phyloP scores from a whole-genome alignment of 92 coral and sea anemone genomes.

The Epizoanthus stellaris region DNA sequence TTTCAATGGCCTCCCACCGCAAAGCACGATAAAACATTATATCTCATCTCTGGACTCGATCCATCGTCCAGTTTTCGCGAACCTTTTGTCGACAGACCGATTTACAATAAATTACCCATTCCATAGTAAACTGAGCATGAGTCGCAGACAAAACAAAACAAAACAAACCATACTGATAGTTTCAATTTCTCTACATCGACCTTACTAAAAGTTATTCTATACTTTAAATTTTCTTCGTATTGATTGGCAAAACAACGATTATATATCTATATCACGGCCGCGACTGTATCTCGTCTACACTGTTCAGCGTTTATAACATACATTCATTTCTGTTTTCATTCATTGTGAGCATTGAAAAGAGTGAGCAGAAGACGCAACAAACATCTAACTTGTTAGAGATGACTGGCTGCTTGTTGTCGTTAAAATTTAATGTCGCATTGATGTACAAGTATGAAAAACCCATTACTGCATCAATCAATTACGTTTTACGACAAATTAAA shows the following conservation, averaged over 20 bases:
- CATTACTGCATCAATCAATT: neutral
- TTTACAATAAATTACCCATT: neutral
- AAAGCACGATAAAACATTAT: neutral
- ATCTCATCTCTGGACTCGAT: neutral
- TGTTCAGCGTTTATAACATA: neutral
- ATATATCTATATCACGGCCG: too few species aligned
- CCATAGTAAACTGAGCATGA: neutral
- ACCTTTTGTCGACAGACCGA: slow-evolving; percentile 19
- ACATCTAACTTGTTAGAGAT: neutral
- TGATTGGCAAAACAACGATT: neutral
- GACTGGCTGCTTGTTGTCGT: neutral
- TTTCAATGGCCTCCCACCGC: neutral
- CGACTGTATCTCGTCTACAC: neutral
- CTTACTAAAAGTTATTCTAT: neutral
- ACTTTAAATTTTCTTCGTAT: neutral
- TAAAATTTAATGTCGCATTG: neutral
- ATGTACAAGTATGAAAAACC: neutral
- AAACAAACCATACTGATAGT: neutral
- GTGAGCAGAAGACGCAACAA: neutral
- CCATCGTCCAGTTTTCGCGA: slow-evolving; percentile 1
- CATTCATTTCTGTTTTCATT: neutral
- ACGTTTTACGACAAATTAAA: neutral
- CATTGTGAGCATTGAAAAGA: neutral
- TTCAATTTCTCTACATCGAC: neutral
- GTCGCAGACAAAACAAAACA: neutral